Conservation (phyloP, 2,888 invertebrate genomes). For the Dysmachus trigonus region DNA sequence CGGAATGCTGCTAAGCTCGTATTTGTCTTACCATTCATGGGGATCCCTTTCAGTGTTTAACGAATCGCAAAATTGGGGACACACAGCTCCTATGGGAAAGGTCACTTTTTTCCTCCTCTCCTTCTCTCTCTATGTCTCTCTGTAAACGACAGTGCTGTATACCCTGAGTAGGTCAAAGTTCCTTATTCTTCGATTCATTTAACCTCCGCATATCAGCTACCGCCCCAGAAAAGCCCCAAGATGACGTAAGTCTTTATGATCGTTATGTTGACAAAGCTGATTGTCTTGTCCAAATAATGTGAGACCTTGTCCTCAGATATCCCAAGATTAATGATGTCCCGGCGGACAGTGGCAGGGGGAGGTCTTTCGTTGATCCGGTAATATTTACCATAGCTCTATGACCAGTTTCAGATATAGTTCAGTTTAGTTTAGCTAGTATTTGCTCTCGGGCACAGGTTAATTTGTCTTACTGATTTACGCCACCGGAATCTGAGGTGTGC, state of each 20-base stretch:
- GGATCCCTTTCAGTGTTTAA: conserved; percentile 43
- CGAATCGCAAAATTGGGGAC: conserved; percentile 45
- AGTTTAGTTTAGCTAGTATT: not conserved
- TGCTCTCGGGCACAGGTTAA: not conserved
- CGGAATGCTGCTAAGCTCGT: not conserved
- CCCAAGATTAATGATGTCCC: conserved; percentile 34
- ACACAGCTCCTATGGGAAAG: conserved; percentile 28
- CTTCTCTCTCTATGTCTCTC: too few relatives aligned
- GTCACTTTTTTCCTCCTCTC: conserved; percentile 39
- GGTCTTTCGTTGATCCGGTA: conserved; percentile 2
- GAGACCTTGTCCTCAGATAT: conserved; percentile 23
- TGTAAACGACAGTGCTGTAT: not conserved
- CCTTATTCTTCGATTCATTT: conserved; percentile 45
- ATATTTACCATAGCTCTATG: not conserved
- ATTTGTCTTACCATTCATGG: conserved; percentile 26
- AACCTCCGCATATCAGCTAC: conserved; percentile 11
- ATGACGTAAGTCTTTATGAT: conserved; percentile 40
- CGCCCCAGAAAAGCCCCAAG: conserved; percentile 10
- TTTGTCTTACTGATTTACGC: not conserved
- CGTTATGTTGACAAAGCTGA: conserved; percentile 44
- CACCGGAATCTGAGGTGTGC: not conserved
- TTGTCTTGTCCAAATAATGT: conserved; percentile 42
- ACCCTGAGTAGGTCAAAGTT: conserved; percentile 38
- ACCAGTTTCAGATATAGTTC: not conserved
- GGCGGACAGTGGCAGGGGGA: not conserved